Conservation (phyloP, 2,888 invertebrate genomes). For the Thecophora atra region DNA sequence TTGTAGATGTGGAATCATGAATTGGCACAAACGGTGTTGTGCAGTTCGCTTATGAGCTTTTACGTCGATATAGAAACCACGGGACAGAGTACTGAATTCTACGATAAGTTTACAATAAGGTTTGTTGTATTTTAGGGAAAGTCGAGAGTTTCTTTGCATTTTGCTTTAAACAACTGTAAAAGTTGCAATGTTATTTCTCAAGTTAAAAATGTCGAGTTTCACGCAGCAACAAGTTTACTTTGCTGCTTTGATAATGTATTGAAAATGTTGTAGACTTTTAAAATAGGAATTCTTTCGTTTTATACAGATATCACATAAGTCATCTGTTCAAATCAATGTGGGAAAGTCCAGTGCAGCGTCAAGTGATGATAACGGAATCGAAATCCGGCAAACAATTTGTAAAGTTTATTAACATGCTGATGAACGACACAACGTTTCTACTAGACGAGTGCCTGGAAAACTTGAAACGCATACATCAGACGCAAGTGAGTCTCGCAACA, state of each 20-base stretch:
- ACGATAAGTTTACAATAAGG: slow-evolving; percentile 98
- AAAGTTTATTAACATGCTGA: slow-evolving; percentile 94
- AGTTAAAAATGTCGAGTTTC: too few relatives aligned
- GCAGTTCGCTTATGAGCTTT: slow-evolving; percentile 95
- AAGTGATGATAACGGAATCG: slow-evolving; percentile 90
- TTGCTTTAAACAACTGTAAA: too few relatives aligned
- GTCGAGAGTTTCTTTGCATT: too few relatives aligned
- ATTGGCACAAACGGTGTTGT: slow-evolving; percentile 81
- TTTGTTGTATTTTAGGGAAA: slow-evolving; percentile 39
- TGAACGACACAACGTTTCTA: slow-evolving; percentile 97
- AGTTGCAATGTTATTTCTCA: too few relatives aligned
- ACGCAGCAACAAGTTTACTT: too few relatives aligned
- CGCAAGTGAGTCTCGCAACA: slow-evolving; percentile 73
- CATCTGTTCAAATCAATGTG: slow-evolving; percentile 96
- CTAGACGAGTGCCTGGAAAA: slow-evolving; percentile 95
- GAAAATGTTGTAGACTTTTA: not conserved
- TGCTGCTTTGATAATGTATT: not conserved
- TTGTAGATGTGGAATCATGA: slow-evolving; percentile 85
- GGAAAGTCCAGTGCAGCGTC: slow-evolving; percentile 86
- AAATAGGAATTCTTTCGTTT: too few relatives aligned
- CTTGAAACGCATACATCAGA: slow-evolving; percentile 85
- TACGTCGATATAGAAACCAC: slow-evolving; percentile 98
- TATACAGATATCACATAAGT: slow-evolving; percentile 86
- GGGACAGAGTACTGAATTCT: slow-evolving; percentile 97
- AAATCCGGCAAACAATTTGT: slow-evolving; percentile 92